Evolutionary conservation across 2,888 invertebrate genomes (phyloP), one percentile per base, ranked within the genome.

Genomic region (Ectemnius lituratus): DNA sequence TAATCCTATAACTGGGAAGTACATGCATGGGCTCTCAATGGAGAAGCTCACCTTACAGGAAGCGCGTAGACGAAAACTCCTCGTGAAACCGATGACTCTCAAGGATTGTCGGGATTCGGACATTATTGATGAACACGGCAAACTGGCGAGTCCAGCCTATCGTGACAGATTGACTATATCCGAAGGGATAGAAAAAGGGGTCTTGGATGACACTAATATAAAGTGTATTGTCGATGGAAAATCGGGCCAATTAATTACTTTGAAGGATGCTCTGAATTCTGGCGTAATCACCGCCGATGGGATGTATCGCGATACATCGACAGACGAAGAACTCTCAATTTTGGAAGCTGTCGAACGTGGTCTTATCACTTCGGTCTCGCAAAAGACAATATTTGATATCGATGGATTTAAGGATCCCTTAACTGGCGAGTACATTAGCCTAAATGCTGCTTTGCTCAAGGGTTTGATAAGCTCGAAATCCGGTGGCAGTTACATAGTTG

Each of bases 331-430:
- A 16, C 93, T 96, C 75, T 93, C 95, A 23, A 94, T 98, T 76
- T 94, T 94, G 18, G 97, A 98, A 89, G 99, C 99, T 0, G 97
- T 97, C 16, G 95, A 96, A 87, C 94, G 96, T 73, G 98, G 98
- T 79, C 93, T 97, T 60, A 95, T 99, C 71, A 96, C 96, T 28
- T 97, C 97, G 0, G 95, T 98, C 20, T 94, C 95, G 4, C 95
- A 96, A 88, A 95, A 95, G 90, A 96, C 97, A 1, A 96, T 98
- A 83, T 98, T 98, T 88, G 96, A 97, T 90, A 97, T 98, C 75
- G 97, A 97, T 84, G 98, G 96, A 68, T 96, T 98, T 88, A 95
- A 95, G 88, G 96, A 97, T 90, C 95, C 96, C 0, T 93, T 95
- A 85, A 95, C 95, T 63, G 95, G 94, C 49, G 96, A 96, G 88